Percentiles rank a stretch among this genome's conserved stretches.
These are phyloP conservation scores for Brachypteracias leptosomus DNA, from an alignment of 2,113 vertebrate genomes.

Conservation along the genomic window DNA sequence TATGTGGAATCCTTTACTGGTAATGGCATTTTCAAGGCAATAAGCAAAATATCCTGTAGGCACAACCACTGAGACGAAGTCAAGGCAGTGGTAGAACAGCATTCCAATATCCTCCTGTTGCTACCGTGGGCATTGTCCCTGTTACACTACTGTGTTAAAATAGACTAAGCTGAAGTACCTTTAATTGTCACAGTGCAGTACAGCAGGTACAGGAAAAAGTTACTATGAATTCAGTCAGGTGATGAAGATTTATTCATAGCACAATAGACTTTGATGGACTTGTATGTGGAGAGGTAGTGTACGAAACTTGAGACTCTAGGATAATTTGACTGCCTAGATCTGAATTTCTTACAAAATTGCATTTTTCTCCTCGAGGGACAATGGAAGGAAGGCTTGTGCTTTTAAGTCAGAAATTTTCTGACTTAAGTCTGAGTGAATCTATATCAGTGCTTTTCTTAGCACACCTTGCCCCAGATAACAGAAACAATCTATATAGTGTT, in stretches of 20 bases:
- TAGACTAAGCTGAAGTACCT: neutral
- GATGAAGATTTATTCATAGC: neutral
- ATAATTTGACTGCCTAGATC: neutral
- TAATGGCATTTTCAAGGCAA: neutral
- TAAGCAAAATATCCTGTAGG: neutral
- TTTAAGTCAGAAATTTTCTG: neutral
- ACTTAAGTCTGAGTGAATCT: no score
- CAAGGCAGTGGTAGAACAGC: neutral
- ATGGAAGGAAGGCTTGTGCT: neutral
- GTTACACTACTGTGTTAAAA: neutral
- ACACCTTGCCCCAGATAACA: neutral
- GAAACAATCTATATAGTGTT: neutral
- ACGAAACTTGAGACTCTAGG: neutral
- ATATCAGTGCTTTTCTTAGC: neutral
- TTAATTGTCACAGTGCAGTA: neutral
- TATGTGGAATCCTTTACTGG: neutral
- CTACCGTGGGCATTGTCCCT: rapidly evolving
- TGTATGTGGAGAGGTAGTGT: neutral
- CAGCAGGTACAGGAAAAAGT: neutral
- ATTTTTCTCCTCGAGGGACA: neutral
- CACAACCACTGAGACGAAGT: neutral
- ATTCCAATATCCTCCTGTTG: neutral
- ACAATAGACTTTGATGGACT: neutral
- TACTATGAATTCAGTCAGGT: neutral
- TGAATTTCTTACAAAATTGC: neutral